phyloP scores from a whole-genome alignment of 2,113 vertebrate genomes.

The Pelvicachromis taeniatus region DNA sequence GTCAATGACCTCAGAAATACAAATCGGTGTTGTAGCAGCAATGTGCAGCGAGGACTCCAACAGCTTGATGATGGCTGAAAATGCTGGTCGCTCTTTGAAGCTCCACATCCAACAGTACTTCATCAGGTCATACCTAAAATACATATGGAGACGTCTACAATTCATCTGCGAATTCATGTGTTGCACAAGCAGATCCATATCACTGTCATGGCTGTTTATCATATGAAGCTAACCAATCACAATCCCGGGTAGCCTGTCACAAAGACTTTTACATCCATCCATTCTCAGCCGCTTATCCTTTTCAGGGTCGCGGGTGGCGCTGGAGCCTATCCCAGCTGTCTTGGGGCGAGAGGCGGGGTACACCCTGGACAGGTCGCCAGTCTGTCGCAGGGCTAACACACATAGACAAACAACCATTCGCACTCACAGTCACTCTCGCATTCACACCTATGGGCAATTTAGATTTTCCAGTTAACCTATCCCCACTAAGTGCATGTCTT shows the following conservation, averaged over 20 bases:
- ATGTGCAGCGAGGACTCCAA: constrained; percentile 52
- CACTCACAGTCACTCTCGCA: too few relatives aligned
- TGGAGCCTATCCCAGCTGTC: too few relatives aligned
- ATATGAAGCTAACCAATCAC: neutral
- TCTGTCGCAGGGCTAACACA: too few relatives aligned
- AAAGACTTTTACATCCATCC: neutral
- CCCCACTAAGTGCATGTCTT: too few relatives aligned
- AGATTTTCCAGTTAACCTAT: too few relatives aligned
- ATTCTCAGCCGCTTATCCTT: too few relatives aligned
- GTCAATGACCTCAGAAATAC: constrained; percentile 26
- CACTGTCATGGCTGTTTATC: neutral
- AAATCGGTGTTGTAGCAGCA: constrained; percentile 26
- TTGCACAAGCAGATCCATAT: neutral
- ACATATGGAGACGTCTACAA: neutral
- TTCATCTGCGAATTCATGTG: neutral
- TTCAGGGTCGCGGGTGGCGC: too few relatives aligned
- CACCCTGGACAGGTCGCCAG: too few relatives aligned
- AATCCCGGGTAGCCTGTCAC: neutral
- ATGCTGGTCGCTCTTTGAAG: constrained; percentile 61
- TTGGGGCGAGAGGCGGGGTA: too few relatives aligned
- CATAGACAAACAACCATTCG: too few relatives aligned
- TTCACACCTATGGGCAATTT: too few relatives aligned
- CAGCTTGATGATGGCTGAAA: constrained; percentile 63
- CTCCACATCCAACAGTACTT: constrained; percentile 75
- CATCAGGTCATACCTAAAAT: constrained; percentile 68